Evolutionary conservation across 2,888 invertebrate species (phyloP), one percentile per base, ranked within the genome.

Genomic region (Melanostoma mellinum): DNA sequence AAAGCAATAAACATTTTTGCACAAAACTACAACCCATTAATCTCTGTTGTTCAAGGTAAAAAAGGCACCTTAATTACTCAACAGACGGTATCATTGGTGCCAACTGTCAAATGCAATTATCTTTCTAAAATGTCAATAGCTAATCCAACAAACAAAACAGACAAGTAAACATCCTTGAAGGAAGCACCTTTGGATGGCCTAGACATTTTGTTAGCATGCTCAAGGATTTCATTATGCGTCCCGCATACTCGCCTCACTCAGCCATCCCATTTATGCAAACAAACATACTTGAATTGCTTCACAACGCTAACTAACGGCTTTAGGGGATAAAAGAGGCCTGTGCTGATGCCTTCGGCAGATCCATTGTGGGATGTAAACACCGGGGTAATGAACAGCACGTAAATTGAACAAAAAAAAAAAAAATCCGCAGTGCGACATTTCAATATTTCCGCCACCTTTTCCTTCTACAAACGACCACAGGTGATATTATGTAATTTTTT

Each of bases 61-160:
- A 20, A 20, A 20, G 20, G 20, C 20, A 20, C 20, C 20, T 20
- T 20, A 20, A 20, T 20, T 20, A 20, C 20, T 20, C 20, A 20
- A 20, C 20, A 20, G 20, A 20, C 20, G 20, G 33, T n/a, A 33
- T 46, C 2, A 6, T 20, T 20, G 50, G 36, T 63, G 48, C 30
- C 50, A 63, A 76, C 60, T 69, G 61, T 35, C 50, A 63, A 76
- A 69, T 69, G 61, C 52, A 76, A 76, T 76, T 76, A 68, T 61
- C 48, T 53, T 68, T 68, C 20, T 63, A 40, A 55, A 69, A 40
- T 55, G 68, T 76, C 68, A 68, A 68, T 69, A 60, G 75, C 36
- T 20, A 0, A 73, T 10, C 61, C 32, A 72, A 53, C 53, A 72
- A 72, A 44, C 52, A 60, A 61, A 63, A 50, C 36, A 63, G 61